Conservation (phyloP, 53 echinoderm and acorn worm species). For the Actinopyga echinites region DNA sequence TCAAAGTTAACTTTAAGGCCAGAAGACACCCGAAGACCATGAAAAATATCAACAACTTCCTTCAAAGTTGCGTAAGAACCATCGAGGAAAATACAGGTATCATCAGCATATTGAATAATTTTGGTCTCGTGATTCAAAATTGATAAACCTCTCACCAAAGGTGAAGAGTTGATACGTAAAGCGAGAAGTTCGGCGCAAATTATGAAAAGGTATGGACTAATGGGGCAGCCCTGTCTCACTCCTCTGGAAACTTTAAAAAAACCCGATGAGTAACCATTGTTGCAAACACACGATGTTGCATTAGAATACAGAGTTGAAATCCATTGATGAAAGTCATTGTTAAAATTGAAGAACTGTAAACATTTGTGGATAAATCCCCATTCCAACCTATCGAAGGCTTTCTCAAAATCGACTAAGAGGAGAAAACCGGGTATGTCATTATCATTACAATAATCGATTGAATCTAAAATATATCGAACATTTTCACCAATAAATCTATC, state of each 20-base stretch:
- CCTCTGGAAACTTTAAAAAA: not conserved
- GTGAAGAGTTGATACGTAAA: not conserved
- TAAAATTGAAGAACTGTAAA: no score
- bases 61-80: not conserved
- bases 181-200: no score
- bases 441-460: constrained; percentile 25
- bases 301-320: no score
- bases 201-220: not conserved
- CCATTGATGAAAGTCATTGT: no score
- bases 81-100: no score
- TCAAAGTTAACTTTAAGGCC: not conserved
- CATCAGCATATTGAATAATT: not conserved
- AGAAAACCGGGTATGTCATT: constrained; percentile 40
- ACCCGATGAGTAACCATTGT: not conserved
- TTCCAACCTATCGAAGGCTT: no score
- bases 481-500: constrained; percentile 59
- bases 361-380: no score
- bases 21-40: not conserved
- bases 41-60: not conserved
- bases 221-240: not conserved
- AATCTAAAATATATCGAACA: constrained; percentile 24
- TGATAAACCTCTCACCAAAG: not conserved
- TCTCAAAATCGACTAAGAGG: not conserved
- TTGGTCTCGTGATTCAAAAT: not conserved
- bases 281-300: not conserved